Conservation (phyloP, 1,140 invertebrate genomes). For the Polyergus mexicanus region DNA sequence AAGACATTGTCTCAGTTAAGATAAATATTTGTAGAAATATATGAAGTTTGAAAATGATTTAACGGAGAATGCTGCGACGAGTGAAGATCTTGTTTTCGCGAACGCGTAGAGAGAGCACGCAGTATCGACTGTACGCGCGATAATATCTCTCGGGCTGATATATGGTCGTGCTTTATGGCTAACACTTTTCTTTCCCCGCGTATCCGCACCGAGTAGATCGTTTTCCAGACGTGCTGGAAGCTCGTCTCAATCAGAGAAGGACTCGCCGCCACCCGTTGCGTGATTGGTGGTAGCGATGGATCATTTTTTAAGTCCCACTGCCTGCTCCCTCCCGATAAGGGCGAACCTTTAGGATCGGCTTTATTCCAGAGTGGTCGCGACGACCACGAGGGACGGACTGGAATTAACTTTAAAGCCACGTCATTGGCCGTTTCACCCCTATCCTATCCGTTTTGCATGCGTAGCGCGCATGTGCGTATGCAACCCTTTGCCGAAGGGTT, state of each 20-base stretch:
- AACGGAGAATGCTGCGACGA: not conserved
- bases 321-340: constrained; percentile 81
- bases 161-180: constrained; percentile 70
- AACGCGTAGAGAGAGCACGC: constrained; percentile 20
- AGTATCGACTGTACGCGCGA: constrained; percentile 56
- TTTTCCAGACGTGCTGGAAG: constrained; percentile 71
- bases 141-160: constrained; percentile 65
- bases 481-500: constrained; percentile 65
- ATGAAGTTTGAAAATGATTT: not conserved
- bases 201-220: constrained; percentile 69
- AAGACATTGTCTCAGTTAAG: not conserved
- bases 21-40: not conserved
- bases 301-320: constrained; percentile 84
- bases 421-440: constrained; percentile 74
- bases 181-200: constrained; percentile 71
- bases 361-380: constrained; percentile 51
- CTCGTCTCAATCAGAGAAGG: constrained; percentile 82
- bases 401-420: constrained; percentile 79
- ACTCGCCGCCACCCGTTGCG: constrained; percentile 78
- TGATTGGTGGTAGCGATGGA: constrained; percentile 83
- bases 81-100: constrained; percentile 37
- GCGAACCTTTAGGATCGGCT: constrained; percentile 55
- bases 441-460: constrained; percentile 76
- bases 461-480: constrained; percentile 75
- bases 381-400: constrained; percentile 59